Base-by-base conservation (phyloP, 2,797 vertebrate genomes). In the Labroides dimidiatus region DNA sequence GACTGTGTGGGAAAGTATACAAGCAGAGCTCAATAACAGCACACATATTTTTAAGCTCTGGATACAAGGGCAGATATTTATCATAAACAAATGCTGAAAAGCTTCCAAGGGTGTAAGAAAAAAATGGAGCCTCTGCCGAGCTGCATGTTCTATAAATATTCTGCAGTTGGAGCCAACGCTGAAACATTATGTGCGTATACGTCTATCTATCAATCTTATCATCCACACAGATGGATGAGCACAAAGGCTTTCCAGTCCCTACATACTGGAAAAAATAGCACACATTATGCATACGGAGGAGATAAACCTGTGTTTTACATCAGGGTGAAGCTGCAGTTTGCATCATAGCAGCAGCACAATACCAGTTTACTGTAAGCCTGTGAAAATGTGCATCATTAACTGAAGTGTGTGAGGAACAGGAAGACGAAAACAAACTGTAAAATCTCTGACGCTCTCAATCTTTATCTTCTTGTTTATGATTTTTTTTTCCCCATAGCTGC, bases 201-300 rank as follows among this genome's bases (percentile, higher is more conserved):
- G 64, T 75, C 24, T 41, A 65, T 72, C 21, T 72, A 15, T 24
- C 42, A 49, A 6, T 55, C 23, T 52, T 17, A 60, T 77, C 50
- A 74, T 33, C 53, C 51, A 74, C 65, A 33, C 16, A 23, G 54
- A 74, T 65, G 60, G 24, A 69, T 36, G 64, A 69, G 45, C 33
- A 54, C 61, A 70, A 20, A 37, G 42, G 23, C 64, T 20, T 15
- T 64, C 44, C 51, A 48, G 47, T 13, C 42, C 12, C 23, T 60
- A 50, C 17, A 5, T 39, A 58, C 52, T 63, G 57, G 56, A 55
- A 69, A 43, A 44, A 11, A 23, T 27, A 15, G 43, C 55, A 72
- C 70, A 50, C 37, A 78, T 84, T 68, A 73, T 81, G 64, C 62
- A 79, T 78, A 44, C 20, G n/a, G 44, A 53, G 57, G 61, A 69